Conservation (phyloP, 2,888 invertebrate species). For the Labia minor region DNA sequence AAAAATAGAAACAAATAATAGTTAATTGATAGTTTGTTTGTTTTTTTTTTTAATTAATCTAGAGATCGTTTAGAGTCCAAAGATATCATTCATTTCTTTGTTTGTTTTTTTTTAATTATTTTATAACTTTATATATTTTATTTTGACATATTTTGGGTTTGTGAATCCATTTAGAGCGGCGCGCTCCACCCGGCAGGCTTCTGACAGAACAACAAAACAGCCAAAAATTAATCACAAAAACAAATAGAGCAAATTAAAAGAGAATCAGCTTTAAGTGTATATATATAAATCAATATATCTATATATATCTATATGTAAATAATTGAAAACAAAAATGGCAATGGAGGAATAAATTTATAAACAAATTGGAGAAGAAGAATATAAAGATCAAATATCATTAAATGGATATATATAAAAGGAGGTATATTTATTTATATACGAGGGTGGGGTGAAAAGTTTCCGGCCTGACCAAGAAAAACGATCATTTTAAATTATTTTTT, state of each 20-base stretch:
- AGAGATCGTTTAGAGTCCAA: background rate
- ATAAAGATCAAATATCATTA: too few relatives aligned
- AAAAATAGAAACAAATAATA: background rate
- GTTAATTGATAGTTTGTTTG: background rate
- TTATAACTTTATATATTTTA: background rate
- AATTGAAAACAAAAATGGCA: too few relatives aligned
- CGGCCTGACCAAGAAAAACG: too few relatives aligned
- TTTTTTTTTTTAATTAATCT: background rate
- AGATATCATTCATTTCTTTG: background rate
- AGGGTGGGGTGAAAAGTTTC: too few relatives aligned
- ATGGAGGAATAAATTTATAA: too few relatives aligned
- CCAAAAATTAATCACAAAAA: constrained; percentile 13
- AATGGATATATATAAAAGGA: too few relatives aligned
- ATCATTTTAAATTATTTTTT: too few relatives aligned
- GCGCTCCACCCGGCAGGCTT: background rate
- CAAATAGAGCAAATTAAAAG: background rate
- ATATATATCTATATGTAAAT: too few relatives aligned
- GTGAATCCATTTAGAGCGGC: constrained; percentile 13
- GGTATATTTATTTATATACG: too few relatives aligned
- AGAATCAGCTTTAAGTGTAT: background rate
- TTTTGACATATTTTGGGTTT: background rate
- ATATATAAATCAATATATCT: background rate
- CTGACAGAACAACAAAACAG: constrained; percentile 7
- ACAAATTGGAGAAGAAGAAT: too few relatives aligned
- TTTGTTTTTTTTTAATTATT: too few relatives aligned